Base-by-base conservation (phyloP, 2,888 invertebrate genomes). In the Polia nebulosa region DNA sequence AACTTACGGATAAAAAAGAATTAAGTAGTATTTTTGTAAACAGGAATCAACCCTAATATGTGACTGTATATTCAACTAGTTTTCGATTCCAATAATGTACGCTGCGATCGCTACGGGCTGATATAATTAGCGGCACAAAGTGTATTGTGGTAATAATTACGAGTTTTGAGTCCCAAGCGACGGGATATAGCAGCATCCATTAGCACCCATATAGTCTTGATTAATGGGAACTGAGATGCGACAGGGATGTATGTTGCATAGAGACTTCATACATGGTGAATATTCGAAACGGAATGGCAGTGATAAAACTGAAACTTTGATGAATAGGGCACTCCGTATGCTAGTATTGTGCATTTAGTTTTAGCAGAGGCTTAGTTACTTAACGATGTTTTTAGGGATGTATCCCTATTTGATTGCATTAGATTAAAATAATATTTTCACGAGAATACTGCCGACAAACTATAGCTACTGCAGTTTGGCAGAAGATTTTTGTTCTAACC, bases 111-210 rank as follows among this genome's bases (percentile, higher is more conserved):
- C 47, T 51, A 15, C 32, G 25, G 27, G 27, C 47, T 45, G 49
- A 75, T 78, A 74, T 81, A 81, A 84, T 85, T 84, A 85, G 74
- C 64, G 52, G 58, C 51, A 65, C 67, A 70, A 76, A 72, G 55
- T 71, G 59, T 65, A 47, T 66, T 71, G 71, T 73, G 58, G 61
- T 57, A 78, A 72, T 82, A 82, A 85, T 83, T 82, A 71, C 72
- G 62, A 59, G 65, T 71, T 81, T 84, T 78, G 79, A 72, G 79
- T 67, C 58, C 57, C 67, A 60, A 69, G 65, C 32, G 79, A 25
- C 22, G 34, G 20, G 3, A 25, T 27, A 27, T 51, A 71, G 45
- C 60, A 63, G 65, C 71, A 70, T 83, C 74, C 80, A 81, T 83
- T 83, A 83, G 61, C 75, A 65, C 52, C 36, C 39, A 55, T 49